Evolutionary conservation across 2,888 invertebrate genomes (phyloP), one percentile per base, ranked within the genome.

Genomic region (Pyrrhia umbra): DNA sequence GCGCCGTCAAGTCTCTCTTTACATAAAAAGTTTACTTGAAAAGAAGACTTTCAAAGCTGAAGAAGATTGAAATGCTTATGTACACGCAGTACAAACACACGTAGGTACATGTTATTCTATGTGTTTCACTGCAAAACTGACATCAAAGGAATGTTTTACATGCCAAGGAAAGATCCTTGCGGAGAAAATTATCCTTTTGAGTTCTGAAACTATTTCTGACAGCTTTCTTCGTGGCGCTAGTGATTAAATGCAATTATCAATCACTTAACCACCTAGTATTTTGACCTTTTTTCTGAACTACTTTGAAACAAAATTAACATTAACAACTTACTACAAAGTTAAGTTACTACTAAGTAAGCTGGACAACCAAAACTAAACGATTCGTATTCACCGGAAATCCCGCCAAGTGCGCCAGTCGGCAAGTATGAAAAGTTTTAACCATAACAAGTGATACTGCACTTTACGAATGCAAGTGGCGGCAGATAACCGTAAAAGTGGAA

Each of bases 401-500:
- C 43, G 15, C 61, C 63, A 62, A 61, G 34, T 68, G 63, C 30
- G 50, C 30, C 39, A 51, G 46, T 52, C 68, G 54, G 59, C 56
- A 62, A 58, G 62, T 59, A 59, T 45, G 49, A 72, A 72, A 68
- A 47, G 51, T 70, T 72, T 77, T 60, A 66, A 23, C 63, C 64
- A 63, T 76, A 73, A 75, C 75, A 76, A 72, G 67, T 73, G 78
- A 80, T 73, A 67, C 56, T 76, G 74, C 65, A 76, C 78, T 76
- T 74, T 81, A 81, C 63, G 82, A 70, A 82, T 80, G 79, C 81
- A 82, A 65, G 79, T 69, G 71, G 47, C 68, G 51, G 58, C 59
- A 77, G 77, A 81, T 82, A 85, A 83, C 82, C 85, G 86, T 87
- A 90, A 90, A 93, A 92, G 91, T 93, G 87, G 92, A 92, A 92